phyloP scores from a whole-genome alignment of 2,888 invertebrate species.

The Chrysolina haemoptera region DNA sequence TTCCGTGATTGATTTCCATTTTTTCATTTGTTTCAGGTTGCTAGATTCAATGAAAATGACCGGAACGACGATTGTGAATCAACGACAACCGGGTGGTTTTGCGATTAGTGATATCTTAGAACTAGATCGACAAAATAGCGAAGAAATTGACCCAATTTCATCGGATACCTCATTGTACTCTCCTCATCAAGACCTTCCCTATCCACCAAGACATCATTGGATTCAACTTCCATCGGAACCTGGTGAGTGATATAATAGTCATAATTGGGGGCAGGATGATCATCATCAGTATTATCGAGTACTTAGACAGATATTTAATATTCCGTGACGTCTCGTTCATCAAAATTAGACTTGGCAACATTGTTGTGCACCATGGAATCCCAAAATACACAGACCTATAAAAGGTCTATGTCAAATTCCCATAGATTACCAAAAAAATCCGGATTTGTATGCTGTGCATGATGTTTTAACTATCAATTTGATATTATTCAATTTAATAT shows the following conservation, averaged over 20 bases:
- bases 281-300: too few species aligned
- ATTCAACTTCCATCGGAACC: conserved; percentile 59
- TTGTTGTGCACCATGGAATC: too few species aligned
- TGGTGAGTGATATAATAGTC: conserved; percentile 55
- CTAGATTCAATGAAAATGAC: conserved; percentile 89
- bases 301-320: too few species aligned
- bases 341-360: too few species aligned
- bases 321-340: too few species aligned
- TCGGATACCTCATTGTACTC: conserved; percentile 62
- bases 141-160: conserved; percentile 66
- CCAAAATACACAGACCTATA: too few species aligned
- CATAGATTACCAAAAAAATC: too few species aligned
- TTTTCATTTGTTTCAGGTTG: conserved; percentile 74
- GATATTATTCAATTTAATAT: too few species aligned
- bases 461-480: too few species aligned
- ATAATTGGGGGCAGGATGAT: too few species aligned
- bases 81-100: conserved; percentile 83
- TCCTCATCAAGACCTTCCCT: conserved; percentile 58
- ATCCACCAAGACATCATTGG: conserved; percentile 63
- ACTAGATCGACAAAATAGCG: conserved; percentile 78
- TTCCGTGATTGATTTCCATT: not conserved
- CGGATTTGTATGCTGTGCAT: too few species aligned
- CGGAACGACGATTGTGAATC: conserved; percentile 68
- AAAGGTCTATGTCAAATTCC: too few species aligned
- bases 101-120: conserved; percentile 95